Evolutionary conservation across 1,140 invertebrate species (phyloP).

Genomic region (Coelopa frigida): DNA sequence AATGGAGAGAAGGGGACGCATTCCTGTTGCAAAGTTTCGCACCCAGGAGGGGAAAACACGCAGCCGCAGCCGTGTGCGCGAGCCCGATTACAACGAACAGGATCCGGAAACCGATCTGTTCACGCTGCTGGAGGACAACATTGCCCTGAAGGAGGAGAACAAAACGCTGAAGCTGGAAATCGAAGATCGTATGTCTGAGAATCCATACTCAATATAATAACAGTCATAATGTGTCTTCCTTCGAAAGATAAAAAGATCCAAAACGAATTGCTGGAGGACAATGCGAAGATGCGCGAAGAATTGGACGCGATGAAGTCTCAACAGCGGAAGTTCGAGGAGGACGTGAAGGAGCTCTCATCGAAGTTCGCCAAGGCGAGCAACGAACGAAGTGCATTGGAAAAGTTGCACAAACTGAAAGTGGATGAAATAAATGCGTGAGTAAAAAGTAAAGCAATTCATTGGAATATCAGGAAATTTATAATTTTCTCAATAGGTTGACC

Average conservation of each 20-base stretch:
- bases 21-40: slow-evolving; percentile 39
- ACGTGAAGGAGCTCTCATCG: slow-evolving; percentile 28
- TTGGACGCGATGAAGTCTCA: slow-evolving; percentile 26
- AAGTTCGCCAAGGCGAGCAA: slow-evolving; percentile 30
- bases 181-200: slow-evolving; percentile 26
- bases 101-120: slow-evolving; percentile 42
- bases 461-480: background rate
- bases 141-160: slow-evolving; percentile 40
- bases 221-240: background rate
- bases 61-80: slow-evolving; percentile 36
- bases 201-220: background rate
- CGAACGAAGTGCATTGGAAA: slow-evolving; percentile 36
- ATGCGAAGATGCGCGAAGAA: slow-evolving; percentile 27
- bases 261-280: slow-evolving; percentile 28
- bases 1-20: slow-evolving; percentile 17
- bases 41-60: slow-evolving; percentile 39
- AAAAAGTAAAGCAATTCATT: background rate
- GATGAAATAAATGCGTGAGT: slow-evolving; percentile 34
- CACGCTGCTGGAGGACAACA: slow-evolving; percentile 41
- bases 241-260: slow-evolving; percentile 31
- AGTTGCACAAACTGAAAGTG: slow-evolving; percentile 40
- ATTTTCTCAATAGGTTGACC: slow-evolving; percentile 23
- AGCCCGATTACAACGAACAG: slow-evolving; percentile 40
- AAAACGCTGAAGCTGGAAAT: slow-evolving; percentile 37
- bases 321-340: slow-evolving; percentile 23